Evolutionary conservation across 2,113 vertebrate species (phyloP).

Genomic region (Piprites chloris): DNA sequence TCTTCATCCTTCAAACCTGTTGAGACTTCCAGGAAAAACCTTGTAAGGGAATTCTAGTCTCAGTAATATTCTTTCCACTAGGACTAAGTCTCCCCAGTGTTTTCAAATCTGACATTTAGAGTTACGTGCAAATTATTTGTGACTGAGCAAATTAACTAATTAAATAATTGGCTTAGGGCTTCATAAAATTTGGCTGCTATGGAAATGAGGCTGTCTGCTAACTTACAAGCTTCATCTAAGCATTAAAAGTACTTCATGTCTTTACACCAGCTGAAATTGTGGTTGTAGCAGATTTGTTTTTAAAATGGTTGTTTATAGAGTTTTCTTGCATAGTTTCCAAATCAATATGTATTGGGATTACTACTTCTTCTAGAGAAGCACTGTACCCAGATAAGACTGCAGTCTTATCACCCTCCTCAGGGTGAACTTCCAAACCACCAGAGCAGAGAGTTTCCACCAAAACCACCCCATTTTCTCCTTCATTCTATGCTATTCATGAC

Average conservation of each 20-base stretch:
- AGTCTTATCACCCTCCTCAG: neutral
- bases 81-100: constrained; percentile 38
- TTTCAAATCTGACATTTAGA: constrained; percentile 58
- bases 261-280: neutral
- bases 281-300: neutral
- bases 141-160: constrained; percentile 64
- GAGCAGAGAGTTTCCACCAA: neutral
- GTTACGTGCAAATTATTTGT: constrained; percentile 54
- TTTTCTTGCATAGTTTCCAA: neutral
- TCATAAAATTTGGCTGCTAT: constrained; percentile 59
- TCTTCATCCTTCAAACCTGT: neutral
- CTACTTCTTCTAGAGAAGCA: neutral
- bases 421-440: neutral
- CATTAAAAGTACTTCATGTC: neutral
- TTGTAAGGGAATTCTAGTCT: constrained; percentile 19
- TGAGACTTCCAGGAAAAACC: neutral
- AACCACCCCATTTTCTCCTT: neutral
- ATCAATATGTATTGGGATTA: neutral
- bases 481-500: neutral
- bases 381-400: neutral
- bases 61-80: constrained; percentile 12
- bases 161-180: constrained; percentile 65
- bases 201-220: constrained; percentile 42
- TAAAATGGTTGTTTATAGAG: neutral
- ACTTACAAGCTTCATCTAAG: constrained; percentile 31